Evolutionary conservation across 2,113 vertebrate species (phyloP).

Genomic region (Silurus asotus): DNA sequence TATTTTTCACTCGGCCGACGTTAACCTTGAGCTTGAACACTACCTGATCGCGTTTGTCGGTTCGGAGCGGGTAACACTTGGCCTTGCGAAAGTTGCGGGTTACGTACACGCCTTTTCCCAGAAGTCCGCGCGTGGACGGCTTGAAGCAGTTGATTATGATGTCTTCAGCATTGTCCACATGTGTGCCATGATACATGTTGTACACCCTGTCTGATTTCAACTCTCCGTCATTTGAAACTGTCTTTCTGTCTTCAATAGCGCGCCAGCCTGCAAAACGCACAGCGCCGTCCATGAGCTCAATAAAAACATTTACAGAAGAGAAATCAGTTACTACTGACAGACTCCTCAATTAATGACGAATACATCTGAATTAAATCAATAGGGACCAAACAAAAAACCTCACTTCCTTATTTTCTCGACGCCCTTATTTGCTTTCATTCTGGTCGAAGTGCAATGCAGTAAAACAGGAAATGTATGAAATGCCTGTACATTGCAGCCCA

Average conservation of each 20-base stretch:
- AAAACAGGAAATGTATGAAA: not conserved
- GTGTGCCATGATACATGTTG: constrained; percentile 61
- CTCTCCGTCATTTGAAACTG: constrained; percentile 36
- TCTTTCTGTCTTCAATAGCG: constrained; percentile 32
- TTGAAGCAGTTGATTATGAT: constrained; percentile 54
- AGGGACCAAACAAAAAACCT: not conserved
- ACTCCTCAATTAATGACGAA: not conserved
- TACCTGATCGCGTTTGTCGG: constrained; percentile 43
- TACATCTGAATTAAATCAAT: not conserved
- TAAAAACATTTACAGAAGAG: not conserved
- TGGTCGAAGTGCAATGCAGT: not conserved
- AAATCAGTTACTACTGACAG: not conserved
- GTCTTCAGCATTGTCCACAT: constrained; percentile 29
- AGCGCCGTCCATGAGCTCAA: not conserved
- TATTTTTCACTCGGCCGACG: constrained; percentile 59
- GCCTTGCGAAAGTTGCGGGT: constrained; percentile 61
- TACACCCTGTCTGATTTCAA: constrained; percentile 42
- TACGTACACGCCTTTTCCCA: constrained; percentile 59
- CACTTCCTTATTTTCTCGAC: not conserved
- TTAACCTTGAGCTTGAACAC: constrained; percentile 59
- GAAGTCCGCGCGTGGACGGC: constrained; percentile 51
- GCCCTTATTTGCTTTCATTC: not conserved
- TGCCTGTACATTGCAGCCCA: not conserved
- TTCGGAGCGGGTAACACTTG: constrained; percentile 53
- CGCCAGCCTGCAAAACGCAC: constrained; percentile 57